Evolutionary conservation across 2,888 invertebrate species (phyloP).

Genomic region (Sicus ferrugineus): DNA sequence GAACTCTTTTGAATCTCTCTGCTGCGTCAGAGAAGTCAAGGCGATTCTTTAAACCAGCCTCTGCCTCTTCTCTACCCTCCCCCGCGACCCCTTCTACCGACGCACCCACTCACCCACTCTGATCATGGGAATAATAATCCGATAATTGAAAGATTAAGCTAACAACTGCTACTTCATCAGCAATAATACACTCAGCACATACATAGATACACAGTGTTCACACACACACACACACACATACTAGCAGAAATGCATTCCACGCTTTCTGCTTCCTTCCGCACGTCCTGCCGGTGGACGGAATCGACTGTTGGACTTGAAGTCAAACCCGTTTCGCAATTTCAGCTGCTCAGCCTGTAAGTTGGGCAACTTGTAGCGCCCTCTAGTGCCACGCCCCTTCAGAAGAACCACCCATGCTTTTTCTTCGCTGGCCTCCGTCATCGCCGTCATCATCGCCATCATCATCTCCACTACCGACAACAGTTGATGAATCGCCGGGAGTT

Average conservation of each 20-base stretch:
- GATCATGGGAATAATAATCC: slow-evolving; percentile 14
- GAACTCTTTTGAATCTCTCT: background rate
- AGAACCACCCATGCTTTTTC: slow-evolving; percentile 2
- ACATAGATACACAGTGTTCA: background rate
- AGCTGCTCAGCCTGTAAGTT: slow-evolving; percentile 19
- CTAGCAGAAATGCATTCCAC: background rate
- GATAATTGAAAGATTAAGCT: slow-evolving; percentile 34
- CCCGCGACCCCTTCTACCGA: background rate
- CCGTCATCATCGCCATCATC: background rate
- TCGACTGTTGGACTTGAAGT: slow-evolving; percentile 32
- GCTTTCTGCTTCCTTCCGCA: slow-evolving; percentile 1
- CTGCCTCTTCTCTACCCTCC: background rate
- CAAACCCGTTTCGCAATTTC: slow-evolving; percentile 23
- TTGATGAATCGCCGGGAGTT: background rate
- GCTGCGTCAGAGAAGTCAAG: background rate
- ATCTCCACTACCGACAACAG: background rate
- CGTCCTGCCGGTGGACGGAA: background rate
- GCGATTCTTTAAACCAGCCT: background rate
- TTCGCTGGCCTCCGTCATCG: background rate
- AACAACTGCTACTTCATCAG: slow-evolving; percentile 27
- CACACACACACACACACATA: background rate
- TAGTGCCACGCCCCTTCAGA: background rate
- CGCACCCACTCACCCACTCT: background rate
- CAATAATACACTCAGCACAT: slow-evolving; percentile 14
- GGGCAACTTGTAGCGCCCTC: background rate